Evolutionary conservation across 2,888 invertebrate species (phyloP), one percentile per base, ranked within the genome.

Genomic region (Carpatolechia fugitivella): DNA sequence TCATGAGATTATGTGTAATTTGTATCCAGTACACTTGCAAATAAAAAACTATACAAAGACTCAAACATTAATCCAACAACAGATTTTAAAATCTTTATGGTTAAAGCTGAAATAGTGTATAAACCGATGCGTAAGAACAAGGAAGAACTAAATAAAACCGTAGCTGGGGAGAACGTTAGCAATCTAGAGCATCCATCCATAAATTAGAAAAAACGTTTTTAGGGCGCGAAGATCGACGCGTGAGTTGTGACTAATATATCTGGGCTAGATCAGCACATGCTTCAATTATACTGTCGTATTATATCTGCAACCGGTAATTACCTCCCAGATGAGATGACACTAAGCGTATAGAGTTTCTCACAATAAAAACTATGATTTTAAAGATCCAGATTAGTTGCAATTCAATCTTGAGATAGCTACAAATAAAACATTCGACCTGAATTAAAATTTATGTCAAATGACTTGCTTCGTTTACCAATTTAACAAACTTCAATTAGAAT

Each of bases 191-290:
- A 68, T 62, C 60, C 70, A 68, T 62, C 60, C 47, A 58, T 54
- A 62, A 52, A 51, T 49, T 58, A 52, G 70, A 69, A 62, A 63
- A 71, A 68, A 63, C 40, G 68, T 78, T 77, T 80, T 77, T 76
- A 73, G 77, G 72, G 68, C 78, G 74, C 70, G 61, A 76, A 80
- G 76, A 77, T 74, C 70, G 58, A 59, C 61, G 64, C 63, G 66
- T 70, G 71, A 62, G 65, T 41, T 41, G 11, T 11, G 70, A 69
- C 58, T 60, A 66, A 68, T 65, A 63, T 65, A 65, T 71, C 64
- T 71, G 65, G 66, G 66, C 66, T 67, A 64, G 68, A 63, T 58
- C 62, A 40, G 72, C 69, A 72, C 69, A 60, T 56, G 56, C 54
- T 58, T 52, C 68, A 66, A 72, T 65, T 54, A 56, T 52, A 56